Conservation (phyloP, 2,888 invertebrate species). For the Pteria penguin region DNA sequence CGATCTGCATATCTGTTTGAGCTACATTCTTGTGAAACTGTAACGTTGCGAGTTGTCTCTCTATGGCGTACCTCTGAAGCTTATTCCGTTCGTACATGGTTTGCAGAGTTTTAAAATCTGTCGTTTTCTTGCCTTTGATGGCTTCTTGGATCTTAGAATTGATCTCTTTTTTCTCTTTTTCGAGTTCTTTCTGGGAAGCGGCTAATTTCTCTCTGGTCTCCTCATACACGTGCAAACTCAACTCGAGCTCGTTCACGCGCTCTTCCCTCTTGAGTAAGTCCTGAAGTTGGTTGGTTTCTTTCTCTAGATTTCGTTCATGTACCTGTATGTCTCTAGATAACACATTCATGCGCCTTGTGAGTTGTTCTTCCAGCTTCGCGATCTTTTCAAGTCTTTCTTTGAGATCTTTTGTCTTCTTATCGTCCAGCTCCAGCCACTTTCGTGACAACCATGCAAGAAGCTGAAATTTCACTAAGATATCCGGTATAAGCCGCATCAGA, state of each 20-base stretch:
- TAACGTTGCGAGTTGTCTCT: slow-evolving; percentile 62
- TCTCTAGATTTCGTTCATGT: slow-evolving; percentile 63
- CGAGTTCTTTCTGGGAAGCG: slow-evolving; percentile 48
- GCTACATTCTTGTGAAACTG: slow-evolving; percentile 61
- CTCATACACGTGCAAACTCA: slow-evolving; percentile 60
- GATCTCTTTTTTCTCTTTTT: slow-evolving; percentile 57
- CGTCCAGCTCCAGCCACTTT: slow-evolving; percentile 68
- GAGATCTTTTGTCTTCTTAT: slow-evolving; percentile 66
- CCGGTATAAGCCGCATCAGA: slow-evolving; percentile 64
- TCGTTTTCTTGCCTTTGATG: slow-evolving; percentile 46
- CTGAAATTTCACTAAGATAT: slow-evolving; percentile 69
- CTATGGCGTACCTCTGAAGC: slow-evolving; percentile 63
- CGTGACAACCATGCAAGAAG: slow-evolving; percentile 67
- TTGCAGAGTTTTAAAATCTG: slow-evolving; percentile 54
- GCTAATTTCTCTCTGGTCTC: slow-evolving; percentile 47
- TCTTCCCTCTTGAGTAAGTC: slow-evolving; percentile 65
- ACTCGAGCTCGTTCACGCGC: slow-evolving; percentile 57
- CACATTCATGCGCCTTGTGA: slow-evolving; percentile 56
- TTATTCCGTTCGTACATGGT: slow-evolving; percentile 66
- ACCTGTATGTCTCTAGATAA: slow-evolving; percentile 59
- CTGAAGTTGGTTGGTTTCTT: slow-evolving; percentile 60
- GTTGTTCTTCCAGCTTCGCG: slow-evolving; percentile 55
- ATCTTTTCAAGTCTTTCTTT: slow-evolving; percentile 65
- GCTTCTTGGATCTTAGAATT: slow-evolving; percentile 54
- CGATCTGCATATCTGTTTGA: slow-evolving; percentile 64